Evolutionary conservation across 2,113 vertebrate species (phyloP).

Genomic region (Centropristis striata): DNA sequence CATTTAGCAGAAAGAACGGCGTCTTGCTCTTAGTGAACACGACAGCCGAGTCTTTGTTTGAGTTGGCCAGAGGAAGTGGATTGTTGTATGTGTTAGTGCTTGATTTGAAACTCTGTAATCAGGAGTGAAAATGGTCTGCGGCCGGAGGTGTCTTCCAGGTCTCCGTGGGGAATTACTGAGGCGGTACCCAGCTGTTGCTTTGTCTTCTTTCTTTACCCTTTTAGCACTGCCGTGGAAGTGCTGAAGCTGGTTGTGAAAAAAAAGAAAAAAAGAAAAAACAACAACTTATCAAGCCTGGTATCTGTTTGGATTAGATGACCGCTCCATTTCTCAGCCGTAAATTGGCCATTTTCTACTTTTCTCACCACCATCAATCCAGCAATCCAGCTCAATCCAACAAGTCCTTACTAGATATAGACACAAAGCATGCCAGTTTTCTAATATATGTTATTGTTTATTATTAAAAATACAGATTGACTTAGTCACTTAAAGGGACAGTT

Average conservation of each 20-base stretch:
- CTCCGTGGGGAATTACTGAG: conserved; percentile 81
- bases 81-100: conserved; percentile 79
- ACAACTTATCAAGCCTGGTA: conserved; percentile 82
- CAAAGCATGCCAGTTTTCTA: conserved; percentile 27
- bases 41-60: conserved; percentile 67
- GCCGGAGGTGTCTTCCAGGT: conserved; percentile 79
- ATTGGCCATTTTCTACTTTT: conserved; percentile 84
- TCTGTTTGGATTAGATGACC: conserved; percentile 85
- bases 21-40: conserved; percentile 50
- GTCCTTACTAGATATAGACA: conserved; percentile 28
- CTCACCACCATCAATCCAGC: conserved; percentile 69
- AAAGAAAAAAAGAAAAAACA: conserved; percentile 17
- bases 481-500: background rate
- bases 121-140: conserved; percentile 84
- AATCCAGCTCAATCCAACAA: conserved; percentile 58
- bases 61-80: conserved; percentile 73
- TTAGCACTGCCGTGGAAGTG: conserved; percentile 84
- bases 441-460: conserved; percentile 11
- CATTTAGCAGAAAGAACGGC: conserved; percentile 43
- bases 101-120: conserved; percentile 85
- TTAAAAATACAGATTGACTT: conserved; percentile 17
- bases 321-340: conserved; percentile 83
- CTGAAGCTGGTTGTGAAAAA: conserved; percentile 73
- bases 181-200: conserved; percentile 87
- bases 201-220: conserved; percentile 83